phyloP scores from a whole-genome alignment of 2,797 vertebrate species.

The Lepilemur septentrionalis region DNA sequence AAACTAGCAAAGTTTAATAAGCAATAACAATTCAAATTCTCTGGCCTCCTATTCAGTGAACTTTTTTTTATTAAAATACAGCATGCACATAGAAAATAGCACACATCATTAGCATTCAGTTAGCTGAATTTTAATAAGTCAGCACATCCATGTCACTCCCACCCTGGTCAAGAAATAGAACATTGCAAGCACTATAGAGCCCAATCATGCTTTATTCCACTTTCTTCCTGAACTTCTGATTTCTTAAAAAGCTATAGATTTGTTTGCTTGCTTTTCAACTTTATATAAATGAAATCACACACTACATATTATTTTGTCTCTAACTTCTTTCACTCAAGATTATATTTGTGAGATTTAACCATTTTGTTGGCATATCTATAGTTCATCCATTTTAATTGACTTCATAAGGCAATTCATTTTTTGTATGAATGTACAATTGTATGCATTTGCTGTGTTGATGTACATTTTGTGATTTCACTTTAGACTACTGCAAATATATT shows the following conservation, averaged over 20 bases:
- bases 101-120: not conserved
- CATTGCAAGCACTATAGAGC: not conserved
- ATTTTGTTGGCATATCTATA: not conserved
- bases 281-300: not conserved
- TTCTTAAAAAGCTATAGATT: not conserved
- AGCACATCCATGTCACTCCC: not conserved
- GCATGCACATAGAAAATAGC: not conserved
- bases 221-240: not conserved
- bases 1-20: not conserved
- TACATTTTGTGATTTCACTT: not conserved
- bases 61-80: not conserved
- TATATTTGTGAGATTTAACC: not conserved
- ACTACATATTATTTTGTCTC: not conserved
- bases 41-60: not conserved
- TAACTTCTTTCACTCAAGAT: not conserved
- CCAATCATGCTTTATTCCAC: not conserved
- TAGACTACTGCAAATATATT: not conserved
- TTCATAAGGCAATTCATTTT: not conserved
- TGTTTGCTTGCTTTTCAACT: not conserved
- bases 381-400: not conserved
- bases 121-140: not conserved
- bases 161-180: not conserved
- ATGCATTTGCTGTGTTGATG: not conserved
- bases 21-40: not conserved
- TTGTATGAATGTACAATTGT: not conserved